Base-by-base conservation (phyloP, 2,113 vertebrate species). In the Parus major region DNA sequence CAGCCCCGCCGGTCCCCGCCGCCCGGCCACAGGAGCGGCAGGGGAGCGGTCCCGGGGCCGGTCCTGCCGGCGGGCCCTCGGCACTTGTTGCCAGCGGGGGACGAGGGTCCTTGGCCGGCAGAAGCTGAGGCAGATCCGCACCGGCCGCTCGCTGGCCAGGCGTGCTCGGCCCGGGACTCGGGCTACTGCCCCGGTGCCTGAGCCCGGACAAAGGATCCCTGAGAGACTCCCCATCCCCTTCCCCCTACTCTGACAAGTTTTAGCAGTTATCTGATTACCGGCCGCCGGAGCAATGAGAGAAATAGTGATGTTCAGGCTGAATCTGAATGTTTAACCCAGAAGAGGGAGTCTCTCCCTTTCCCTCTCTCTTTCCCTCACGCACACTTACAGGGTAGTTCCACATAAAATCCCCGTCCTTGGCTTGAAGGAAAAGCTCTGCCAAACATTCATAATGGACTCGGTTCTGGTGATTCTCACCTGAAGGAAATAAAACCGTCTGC, bases 251-350 rank as follows among this genome's bases (percentile, higher is more conserved):
- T 29, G 41, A 8, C 29, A 78, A 79, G 70, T 93, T 89, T 55
- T 9, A 44, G 60, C 73, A 5, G 60, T 52, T 87, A 9, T 87
- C 60, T 47, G 42, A 17, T 53, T 39, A 22, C 23, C 77, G 75
- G 61, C 57, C 18, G 44, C 76, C 7, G 20, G n/a, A 63, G 47
- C 8, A 33, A 17, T 68, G 65, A 8, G 68, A 69, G 81, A 49
- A 64, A 81, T 57, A 3, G 7, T 39, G 76, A 15, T 46, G 66
- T 47, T 78, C 15, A 52, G 59, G 12, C 44, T 92, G 92, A 92
- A 77, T 90, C 87, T 77, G 73, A 88, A 47, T 46, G 44, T 53
- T 84, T 80, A 90, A 94, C 88, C 90, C 92, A 90, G 91, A 88
- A 92, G 81, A 95, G 91, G 95, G 95, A 92, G 81, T 83, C 77